Evolutionary conservation across 2,888 invertebrate species (phyloP), one percentile per base, ranked within the genome.

Genomic region (Sphecodes monilicornis): DNA sequence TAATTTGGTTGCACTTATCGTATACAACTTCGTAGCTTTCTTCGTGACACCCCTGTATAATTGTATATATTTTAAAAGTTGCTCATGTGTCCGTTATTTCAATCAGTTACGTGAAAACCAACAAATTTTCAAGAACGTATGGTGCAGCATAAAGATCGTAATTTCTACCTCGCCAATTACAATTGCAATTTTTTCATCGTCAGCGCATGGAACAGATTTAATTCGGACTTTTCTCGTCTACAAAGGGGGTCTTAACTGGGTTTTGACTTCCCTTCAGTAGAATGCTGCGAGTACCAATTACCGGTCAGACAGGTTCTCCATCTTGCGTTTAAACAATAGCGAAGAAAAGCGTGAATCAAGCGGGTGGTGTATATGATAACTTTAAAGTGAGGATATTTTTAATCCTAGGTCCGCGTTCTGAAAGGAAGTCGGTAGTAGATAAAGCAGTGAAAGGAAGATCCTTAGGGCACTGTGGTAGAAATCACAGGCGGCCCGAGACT

Each of bases 391-490:
- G 66, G 22, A 66, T 36, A 66, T 66, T 66, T 66, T 66, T 32
- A 72, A 50, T 50, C 71, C 71, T 50, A 10, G 29, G 50, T 11
- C 50, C 32, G 32, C 32, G 54, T 22, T 36, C 32, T n/a, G 29
- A 32, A 64, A 73, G 10, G 54, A 73, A 54, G 54, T 57, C 36
- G 32, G 54, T 46, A 22, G 54, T 36, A 11, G 26, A 46, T 32
- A 36, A 76, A 76, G 46, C n/a, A 46, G 43, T 76, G 75, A 76
- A 76, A 66, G 36, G 46, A 66, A 64, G 60, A 13, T 18, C 46
- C 75, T 32, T 26, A 43, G 29, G 43, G 54, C 60, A 22, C 36
- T 75, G 22, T 46, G 43, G 60, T 75, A 13, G 46, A 64, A 60
- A 71, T 43, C 32, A 71, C 26, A 66, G 41, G 41, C 32, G 69